Base-by-base conservation (phyloP, 2,113 vertebrate genomes). In the Anthoscopus minutus region DNA sequence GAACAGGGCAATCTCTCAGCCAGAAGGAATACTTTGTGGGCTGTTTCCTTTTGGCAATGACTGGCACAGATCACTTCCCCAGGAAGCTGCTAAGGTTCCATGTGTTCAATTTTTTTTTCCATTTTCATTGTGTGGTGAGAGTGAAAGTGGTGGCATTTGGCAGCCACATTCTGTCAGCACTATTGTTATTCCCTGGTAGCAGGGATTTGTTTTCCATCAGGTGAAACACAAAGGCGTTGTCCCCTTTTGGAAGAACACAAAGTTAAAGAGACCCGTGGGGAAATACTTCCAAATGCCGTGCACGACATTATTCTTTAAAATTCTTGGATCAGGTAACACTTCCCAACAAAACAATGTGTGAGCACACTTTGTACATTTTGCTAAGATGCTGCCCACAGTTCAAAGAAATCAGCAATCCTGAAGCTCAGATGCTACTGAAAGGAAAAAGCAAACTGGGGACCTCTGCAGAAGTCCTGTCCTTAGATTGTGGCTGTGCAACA, bases 81-180 rank as follows among this genome's bases (percentile, higher is more conserved):
- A 94, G 93, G 92, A 97, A 96, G 69, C 45, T 72, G 65, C 82
- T 79, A 74, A 30, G 31, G 78, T 81, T 90, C 80, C 67, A 48
- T 33, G 15, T 56, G 93, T 71, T 86, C 35, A 85, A 31, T 24
- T 58, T 13, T 72, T 44, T 67, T 84, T 82, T 70, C 38, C 24
- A 67, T 64, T 84, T 88, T 67, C 88, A 96, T 95, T 96, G 95
- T 96, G 69, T 6, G 7, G 47, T 44, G 10, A 3, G 44, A 93
- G 88, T 67, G 89, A 95, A 94, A 92, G 90, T 14, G 5, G 65
- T 86, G 72, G 82, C 85, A 94, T 64, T 96, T 95, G 88, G 76
- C 93, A 86, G 76, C 57, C 24, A 60, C 71, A 62, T 80, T 73
- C 67, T 60, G 61, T 60, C 85, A 72, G 58, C 0, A 0, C 76